Percentiles rank a stretch among this genome's conserved stretches.
These are phyloP conservation scores for Cylas formicarius DNA, from an alignment of 1,140 invertebrate genomes.

Conservation along the genomic window DNA sequence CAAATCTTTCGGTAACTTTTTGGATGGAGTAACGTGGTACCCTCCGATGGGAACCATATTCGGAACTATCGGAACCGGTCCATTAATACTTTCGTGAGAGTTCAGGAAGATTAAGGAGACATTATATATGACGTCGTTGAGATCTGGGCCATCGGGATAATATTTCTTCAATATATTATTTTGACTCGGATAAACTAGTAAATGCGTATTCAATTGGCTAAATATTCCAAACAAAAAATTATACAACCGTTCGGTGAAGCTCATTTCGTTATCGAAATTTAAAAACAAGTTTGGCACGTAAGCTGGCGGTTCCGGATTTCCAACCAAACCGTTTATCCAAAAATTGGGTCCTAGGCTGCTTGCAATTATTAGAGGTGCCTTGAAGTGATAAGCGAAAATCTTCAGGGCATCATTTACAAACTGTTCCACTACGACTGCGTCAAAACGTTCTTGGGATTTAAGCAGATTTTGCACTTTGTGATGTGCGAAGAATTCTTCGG, in stretches of 20 bases:
- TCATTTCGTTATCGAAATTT: slow-evolving; percentile 38
- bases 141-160: slow-evolving; percentile 42
- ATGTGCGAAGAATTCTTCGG: background rate
- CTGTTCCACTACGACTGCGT: slow-evolving; percentile 42
- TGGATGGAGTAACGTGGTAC: slow-evolving; percentile 42
- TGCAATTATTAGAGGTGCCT: slow-evolving; percentile 40
- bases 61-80: slow-evolving; percentile 48
- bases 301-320: slow-evolving; percentile 38
- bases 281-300: slow-evolving; percentile 37
- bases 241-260: slow-evolving; percentile 38
- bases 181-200: slow-evolving; percentile 37
- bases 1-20: slow-evolving; percentile 42
- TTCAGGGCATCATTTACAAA: slow-evolving; percentile 43
- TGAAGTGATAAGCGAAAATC: slow-evolving; percentile 39
- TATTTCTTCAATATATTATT: slow-evolving; percentile 38
- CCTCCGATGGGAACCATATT: slow-evolving; percentile 49
- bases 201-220: slow-evolving; percentile 8
- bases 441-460: slow-evolving; percentile 28
- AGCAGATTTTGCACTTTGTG: slow-evolving; percentile 2
- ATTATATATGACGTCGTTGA: slow-evolving; percentile 46
- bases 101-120: slow-evolving; percentile 48
- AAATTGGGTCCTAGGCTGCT: slow-evolving; percentile 28
- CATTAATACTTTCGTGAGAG: slow-evolving; percentile 48
- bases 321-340: slow-evolving; percentile 30
- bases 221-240: slow-evolving; percentile 33